Conservation (phyloP, 2,113 vertebrate genomes). For the Trichomycterus rosablanca region DNA sequence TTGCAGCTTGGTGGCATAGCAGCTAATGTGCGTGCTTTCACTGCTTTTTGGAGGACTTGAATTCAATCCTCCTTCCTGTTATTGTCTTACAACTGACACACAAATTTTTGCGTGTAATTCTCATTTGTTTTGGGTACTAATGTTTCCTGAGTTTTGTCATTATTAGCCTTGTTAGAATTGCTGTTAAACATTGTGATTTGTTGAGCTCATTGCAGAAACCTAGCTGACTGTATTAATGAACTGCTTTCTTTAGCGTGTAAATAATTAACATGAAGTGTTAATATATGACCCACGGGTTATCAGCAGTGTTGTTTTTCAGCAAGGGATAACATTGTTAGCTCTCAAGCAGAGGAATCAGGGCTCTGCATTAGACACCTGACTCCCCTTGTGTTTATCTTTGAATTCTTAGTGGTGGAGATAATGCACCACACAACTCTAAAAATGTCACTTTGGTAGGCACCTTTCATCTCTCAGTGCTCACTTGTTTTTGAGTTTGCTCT, state of each 20-base stretch:
- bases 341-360: background rate
- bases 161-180: background rate
- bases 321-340: background rate
- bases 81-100: too few relatives aligned
- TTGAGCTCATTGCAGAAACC: too few relatives aligned
- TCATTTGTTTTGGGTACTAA: too few relatives aligned
- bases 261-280: background rate
- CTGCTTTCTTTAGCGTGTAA: background rate
- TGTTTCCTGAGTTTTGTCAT: background rate
- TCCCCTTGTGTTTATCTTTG: too few relatives aligned
- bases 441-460: constrained; percentile 9
- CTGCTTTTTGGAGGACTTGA: too few relatives aligned
- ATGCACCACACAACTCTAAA: constrained; percentile 17
- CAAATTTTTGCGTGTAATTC: too few relatives aligned
- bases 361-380: too few relatives aligned
- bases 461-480: too few relatives aligned
- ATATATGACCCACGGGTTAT: background rate
- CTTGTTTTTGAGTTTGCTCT: background rate
- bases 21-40: too few relatives aligned
- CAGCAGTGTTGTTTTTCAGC: constrained; percentile 9
- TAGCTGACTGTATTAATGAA: background rate
- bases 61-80: too few relatives aligned
- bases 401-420: constrained; percentile 8
- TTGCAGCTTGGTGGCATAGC: too few relatives aligned
- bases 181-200: too few relatives aligned